A percentile compares a stretch with the other conserved stretches of the same genome.
phyloP scores from a whole-genome alignment of 2,113 vertebrate species.

The Sceloporus tristichus region DNA sequence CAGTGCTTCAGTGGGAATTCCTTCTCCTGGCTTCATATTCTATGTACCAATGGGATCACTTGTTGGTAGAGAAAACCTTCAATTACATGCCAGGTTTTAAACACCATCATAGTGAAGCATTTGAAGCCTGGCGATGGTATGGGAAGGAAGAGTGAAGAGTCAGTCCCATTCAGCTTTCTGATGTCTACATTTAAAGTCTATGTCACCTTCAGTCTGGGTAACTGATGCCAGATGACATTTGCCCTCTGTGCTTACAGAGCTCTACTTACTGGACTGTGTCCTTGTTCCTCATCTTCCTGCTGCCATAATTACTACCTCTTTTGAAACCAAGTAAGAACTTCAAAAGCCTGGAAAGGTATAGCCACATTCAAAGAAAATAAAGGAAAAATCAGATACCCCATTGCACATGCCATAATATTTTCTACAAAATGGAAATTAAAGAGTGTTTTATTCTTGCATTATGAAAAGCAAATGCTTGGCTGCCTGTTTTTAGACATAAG shows the following conservation, averaged over 20 bases:
- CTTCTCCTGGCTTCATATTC: background rate
- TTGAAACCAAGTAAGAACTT: background rate
- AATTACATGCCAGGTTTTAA: background rate
- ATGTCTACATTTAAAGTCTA: background rate
- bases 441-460: background rate
- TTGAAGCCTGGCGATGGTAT: background rate
- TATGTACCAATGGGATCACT: too few species aligned
- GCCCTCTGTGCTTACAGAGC: background rate
- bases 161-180: background rate
- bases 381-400: background rate
- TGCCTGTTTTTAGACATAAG: background rate
- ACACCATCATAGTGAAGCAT: background rate
- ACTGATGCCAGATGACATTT: background rate
- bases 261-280: background rate
- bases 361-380: too few species aligned
- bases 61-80: background rate
- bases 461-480: conserved; percentile 2
- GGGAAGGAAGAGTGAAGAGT: background rate
- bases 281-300: background rate
- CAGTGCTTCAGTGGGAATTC: background rate
- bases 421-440: background rate
- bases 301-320: background rate
- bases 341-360: too few species aligned
- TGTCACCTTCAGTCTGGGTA: too few species aligned
- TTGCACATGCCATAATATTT: background rate